A percentile compares a stretch with the other conserved stretches of the same genome.
Evolutionary conservation across 2,113 vertebrate species (phyloP).

Genomic region (Oceanites oceanicus): DNA sequence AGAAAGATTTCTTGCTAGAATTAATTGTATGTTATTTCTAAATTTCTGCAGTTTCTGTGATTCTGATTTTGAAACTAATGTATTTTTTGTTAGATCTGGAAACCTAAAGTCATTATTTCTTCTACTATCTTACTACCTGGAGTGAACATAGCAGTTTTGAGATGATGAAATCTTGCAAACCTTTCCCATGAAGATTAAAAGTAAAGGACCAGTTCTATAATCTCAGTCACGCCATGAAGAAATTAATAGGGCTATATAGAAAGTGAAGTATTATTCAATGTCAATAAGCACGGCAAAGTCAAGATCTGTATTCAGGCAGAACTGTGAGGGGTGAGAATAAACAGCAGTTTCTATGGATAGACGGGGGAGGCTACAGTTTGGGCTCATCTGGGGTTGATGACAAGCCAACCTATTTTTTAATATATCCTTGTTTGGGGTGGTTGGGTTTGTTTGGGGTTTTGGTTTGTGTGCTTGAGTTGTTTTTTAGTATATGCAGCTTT

Average conservation of each 20-base stretch:
- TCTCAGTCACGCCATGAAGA: not conserved
- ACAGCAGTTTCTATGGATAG: not conserved
- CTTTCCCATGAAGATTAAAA: not conserved
- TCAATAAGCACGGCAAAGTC: not conserved
- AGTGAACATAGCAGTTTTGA: not conserved
- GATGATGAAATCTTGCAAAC: not conserved
- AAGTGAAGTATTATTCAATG: not conserved
- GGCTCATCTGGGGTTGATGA: not conserved
- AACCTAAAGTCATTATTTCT: not conserved
- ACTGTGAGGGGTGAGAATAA: not conserved
- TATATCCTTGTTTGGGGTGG: fast-evolving
- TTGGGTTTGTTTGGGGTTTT: not conserved
- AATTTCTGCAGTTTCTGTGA: not conserved
- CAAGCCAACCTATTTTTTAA: not conserved
- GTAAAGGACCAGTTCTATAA: not conserved
- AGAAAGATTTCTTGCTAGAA: not conserved
- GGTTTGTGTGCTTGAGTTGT: not conserved
- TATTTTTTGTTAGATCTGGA: not conserved
- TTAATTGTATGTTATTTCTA: not conserved
- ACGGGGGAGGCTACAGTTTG: not conserved
- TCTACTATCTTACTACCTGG: not conserved
- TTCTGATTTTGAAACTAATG: not conserved
- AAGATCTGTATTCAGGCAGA: not conserved
- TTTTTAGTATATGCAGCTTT: not conserved
- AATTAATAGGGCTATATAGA: not conserved